These are phyloP conservation scores for Nasua narica DNA, from an alignment of 2,797 vertebrate species.

Conservation along the genomic window DNA sequence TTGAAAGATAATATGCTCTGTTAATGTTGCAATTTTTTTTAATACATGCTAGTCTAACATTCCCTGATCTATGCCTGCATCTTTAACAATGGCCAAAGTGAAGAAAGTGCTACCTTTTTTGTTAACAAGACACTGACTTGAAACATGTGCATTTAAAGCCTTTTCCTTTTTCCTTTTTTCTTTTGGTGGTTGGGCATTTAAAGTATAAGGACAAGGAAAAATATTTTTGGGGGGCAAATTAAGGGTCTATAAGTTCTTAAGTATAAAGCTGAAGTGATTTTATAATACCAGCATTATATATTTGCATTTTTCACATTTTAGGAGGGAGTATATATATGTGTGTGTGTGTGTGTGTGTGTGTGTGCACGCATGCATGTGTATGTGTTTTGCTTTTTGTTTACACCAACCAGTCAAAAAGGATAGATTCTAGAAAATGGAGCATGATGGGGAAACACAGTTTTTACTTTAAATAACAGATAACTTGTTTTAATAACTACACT, in stretches of 20 bases:
- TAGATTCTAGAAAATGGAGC: conserved; percentile 72
- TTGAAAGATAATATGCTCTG: conserved; percentile 84
- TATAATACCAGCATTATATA: conserved; percentile 68
- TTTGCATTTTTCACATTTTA: conserved; percentile 79
- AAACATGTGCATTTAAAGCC: conserved; percentile 67
- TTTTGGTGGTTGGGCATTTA: conserved; percentile 60
- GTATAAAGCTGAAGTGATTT: conserved; percentile 73
- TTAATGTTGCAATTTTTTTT: conserved; percentile 83
- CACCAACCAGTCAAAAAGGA: conserved; percentile 76
- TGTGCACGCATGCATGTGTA: conserved; percentile 65
- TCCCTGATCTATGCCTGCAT: conserved; percentile 84
- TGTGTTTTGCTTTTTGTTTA: conserved; percentile 68
- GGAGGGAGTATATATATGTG: conserved; percentile 2
- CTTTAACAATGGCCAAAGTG: conserved; percentile 85
- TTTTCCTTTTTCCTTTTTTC: conserved; percentile 42
- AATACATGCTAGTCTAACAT: conserved; percentile 83
- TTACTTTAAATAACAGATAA: conserved; percentile 73
- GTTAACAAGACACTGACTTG: conserved; percentile 80
- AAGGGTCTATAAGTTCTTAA: conserved; percentile 68
- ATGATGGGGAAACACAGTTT: conserved; percentile 70
- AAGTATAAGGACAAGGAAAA: conserved; percentile 59
- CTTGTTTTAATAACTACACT: conserved; percentile 53
- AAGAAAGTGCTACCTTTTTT: conserved; percentile 80
- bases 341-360: conserved; percentile 15
- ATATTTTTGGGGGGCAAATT: conserved; percentile 49